phyloP scores from a whole-genome alignment of 2,113 vertebrate species.

The Talpa occidentalis region DNA sequence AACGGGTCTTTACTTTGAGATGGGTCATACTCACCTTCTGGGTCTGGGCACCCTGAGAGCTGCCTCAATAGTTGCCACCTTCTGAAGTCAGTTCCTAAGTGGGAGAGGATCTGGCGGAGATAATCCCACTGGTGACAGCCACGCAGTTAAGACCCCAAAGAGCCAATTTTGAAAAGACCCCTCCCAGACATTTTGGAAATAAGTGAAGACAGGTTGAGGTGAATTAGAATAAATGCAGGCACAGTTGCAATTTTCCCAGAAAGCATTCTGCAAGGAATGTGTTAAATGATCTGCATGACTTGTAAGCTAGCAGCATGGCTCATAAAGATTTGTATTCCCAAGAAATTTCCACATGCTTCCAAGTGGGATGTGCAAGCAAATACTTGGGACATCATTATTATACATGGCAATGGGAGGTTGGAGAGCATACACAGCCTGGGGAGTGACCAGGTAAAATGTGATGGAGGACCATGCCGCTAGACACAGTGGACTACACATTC shows the following conservation, averaged over 20 bases:
- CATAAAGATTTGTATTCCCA: not conserved
- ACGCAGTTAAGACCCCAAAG: not conserved
- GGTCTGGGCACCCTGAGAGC: not conserved
- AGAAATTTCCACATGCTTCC: not conserved
- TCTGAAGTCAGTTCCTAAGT: not conserved
- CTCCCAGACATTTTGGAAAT: not conserved
- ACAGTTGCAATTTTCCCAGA: not conserved
- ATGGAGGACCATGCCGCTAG: not conserved
- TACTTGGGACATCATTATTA: not conserved
- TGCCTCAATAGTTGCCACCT: not conserved
- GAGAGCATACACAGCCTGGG: not conserved
- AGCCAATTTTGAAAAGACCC: not conserved
- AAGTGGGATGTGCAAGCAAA: not conserved
- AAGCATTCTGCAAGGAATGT: not conserved
- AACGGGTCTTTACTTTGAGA: not conserved
- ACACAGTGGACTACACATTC: not conserved
- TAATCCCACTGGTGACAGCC: not conserved
- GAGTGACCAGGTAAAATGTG: not conserved
- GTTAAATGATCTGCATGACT: not conserved
- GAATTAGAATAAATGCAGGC: rapidly evolving
- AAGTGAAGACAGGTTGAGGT: not conserved
- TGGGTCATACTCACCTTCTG: not conserved
- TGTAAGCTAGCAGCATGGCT: not conserved
- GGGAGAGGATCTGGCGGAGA: not conserved
- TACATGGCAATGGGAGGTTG: not conserved